A percentile compares a stretch with the other conserved stretches of the same genome.
Conservation (phyloP, 2,797 vertebrate species). For the Myotis pilosus region DNA sequence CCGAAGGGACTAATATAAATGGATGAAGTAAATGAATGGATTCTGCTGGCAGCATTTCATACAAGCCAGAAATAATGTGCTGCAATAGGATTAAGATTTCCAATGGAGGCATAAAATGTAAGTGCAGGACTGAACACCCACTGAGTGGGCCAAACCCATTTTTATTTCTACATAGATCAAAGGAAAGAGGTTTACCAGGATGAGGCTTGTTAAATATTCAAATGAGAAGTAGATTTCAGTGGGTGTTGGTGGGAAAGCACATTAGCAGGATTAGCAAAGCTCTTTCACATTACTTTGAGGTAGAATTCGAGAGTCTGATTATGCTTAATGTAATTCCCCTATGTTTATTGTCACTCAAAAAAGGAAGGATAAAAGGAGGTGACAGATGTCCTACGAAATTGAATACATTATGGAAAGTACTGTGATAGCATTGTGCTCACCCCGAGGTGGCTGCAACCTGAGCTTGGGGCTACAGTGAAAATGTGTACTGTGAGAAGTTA, state of each 20-base stretch:
- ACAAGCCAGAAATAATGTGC: constrained; percentile 35
- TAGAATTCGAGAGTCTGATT: constrained; percentile 59
- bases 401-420: background rate
- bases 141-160: constrained; percentile 48
- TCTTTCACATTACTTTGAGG: constrained; percentile 44
- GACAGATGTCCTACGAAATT: constrained; percentile 51
- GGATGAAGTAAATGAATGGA: constrained; percentile 1
- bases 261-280: constrained; percentile 62
- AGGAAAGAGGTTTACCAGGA: constrained; percentile 57
- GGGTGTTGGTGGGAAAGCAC: constrained; percentile 20
- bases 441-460: background rate
- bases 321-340: constrained; percentile 33
- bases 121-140: constrained; percentile 29
- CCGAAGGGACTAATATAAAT: constrained; percentile 28
- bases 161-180: constrained; percentile 61
- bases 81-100: constrained; percentile 46
- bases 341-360: constrained; percentile 40
- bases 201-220: constrained; percentile 74
- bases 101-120: constrained; percentile 15
- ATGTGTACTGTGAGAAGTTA: background rate
- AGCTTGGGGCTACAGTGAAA: background rate
- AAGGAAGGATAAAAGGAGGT: constrained; percentile 4
- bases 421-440: background rate
- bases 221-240: constrained; percentile 44
- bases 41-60: background rate